Conservation (phyloP, 2,888 invertebrate species). For the Junonia oenone region DNA sequence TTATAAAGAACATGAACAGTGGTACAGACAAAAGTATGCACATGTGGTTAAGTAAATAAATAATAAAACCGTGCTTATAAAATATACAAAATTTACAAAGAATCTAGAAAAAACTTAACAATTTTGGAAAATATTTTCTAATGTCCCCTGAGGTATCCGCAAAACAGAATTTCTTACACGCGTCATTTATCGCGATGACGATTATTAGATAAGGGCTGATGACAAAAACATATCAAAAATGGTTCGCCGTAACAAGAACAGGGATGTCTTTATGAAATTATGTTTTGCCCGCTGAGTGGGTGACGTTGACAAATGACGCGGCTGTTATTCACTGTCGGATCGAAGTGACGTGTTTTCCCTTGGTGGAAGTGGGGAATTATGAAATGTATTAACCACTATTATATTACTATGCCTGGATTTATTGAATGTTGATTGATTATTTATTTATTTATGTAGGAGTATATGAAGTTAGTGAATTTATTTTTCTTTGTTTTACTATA, state of each 20-base stretch:
- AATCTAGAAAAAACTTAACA: too few species aligned
- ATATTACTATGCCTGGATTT: background rate
- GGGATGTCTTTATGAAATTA: constrained; percentile 74
- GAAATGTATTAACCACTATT: constrained; percentile 10
- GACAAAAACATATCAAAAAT: constrained; percentile 20
- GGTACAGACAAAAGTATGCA: too few species aligned
- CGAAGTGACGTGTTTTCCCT: constrained; percentile 71
- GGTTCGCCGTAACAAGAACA: constrained; percentile 57
- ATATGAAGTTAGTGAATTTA: too few species aligned
- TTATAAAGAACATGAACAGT: too few species aligned
- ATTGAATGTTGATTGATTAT: background rate
- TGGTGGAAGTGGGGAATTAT: constrained; percentile 42
- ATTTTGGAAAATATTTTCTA: too few species aligned
- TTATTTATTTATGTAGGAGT: too few species aligned
- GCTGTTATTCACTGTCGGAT: constrained; percentile 75
- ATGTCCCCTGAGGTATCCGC: too few species aligned
- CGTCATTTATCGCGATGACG: constrained; percentile 4
- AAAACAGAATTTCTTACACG: background rate
- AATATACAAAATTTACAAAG: too few species aligned
- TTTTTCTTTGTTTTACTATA: too few species aligned
- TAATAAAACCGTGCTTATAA: too few species aligned
- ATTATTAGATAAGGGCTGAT: constrained; percentile 20
- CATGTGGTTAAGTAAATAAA: too few species aligned
- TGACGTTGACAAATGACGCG: constrained; percentile 75
- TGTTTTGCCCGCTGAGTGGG: constrained; percentile 66